Conservation (phyloP, 2,797 vertebrate species). For the Buphagus erythrorhynchus region DNA sequence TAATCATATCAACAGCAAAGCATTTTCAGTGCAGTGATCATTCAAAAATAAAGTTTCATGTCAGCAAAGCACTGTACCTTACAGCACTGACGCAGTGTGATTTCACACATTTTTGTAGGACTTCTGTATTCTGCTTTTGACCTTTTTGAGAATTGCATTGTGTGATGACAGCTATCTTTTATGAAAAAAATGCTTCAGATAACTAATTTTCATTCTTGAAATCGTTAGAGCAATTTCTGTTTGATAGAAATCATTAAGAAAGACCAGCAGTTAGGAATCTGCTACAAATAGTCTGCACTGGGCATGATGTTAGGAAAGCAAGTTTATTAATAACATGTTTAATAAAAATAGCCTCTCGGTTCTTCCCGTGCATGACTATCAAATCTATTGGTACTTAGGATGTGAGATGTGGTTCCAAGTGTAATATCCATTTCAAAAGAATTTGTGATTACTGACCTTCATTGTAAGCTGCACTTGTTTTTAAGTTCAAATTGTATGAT, state of each 20-base stretch:
- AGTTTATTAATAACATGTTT: neutral
- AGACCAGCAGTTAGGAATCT: neutral
- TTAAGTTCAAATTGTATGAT: neutral
- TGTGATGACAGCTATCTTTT: neutral
- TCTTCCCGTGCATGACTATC: neutral
- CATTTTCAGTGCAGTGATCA: neutral
- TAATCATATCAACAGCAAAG: neutral
- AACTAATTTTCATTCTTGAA: slow-evolving; percentile 13
- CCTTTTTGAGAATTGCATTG: neutral
- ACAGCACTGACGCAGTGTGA: neutral
- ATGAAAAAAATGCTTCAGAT: neutral
- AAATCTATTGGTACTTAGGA: neutral
- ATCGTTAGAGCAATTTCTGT: neutral
- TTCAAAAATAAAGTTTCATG: neutral
- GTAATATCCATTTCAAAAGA: neutral
- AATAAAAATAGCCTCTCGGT: neutral
- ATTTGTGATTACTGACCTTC: neutral
- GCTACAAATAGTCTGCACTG: neutral
- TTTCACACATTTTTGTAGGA: neutral
- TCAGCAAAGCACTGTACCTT: neutral
- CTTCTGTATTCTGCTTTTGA: neutral
- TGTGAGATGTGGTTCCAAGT: neutral
- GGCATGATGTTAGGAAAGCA: neutral
- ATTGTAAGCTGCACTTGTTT: neutral
- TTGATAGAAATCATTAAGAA: neutral